phyloP scores from a whole-genome alignment of 2,113 vertebrate genomes.

The Dipodomys stephensi region DNA sequence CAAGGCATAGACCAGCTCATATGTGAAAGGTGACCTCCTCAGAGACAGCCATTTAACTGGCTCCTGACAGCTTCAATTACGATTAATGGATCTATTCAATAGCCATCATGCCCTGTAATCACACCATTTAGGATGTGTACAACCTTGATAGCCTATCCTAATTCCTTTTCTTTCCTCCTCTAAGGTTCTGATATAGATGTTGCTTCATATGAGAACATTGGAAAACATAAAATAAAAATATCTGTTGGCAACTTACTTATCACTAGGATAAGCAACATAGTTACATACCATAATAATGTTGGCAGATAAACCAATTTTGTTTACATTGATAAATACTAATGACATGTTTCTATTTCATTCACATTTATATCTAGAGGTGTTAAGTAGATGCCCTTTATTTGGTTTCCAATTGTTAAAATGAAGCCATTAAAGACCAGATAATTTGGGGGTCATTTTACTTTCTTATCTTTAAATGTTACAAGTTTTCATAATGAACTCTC shows the following conservation, averaged over 20 bases:
- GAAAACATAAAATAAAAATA: slow-evolving; percentile 54
- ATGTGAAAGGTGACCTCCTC: slow-evolving; percentile 69
- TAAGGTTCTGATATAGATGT: slow-evolving; percentile 17
- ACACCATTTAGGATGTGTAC: slow-evolving; percentile 48
- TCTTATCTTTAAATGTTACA: slow-evolving; percentile 10
- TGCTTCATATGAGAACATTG: slow-evolving; percentile 35
- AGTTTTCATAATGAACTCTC: slow-evolving; percentile 40
- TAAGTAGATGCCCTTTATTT: slow-evolving; percentile 34
- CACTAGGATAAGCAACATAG: background rate
- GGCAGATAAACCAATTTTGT: slow-evolving; percentile 43
- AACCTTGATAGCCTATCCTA: slow-evolving; percentile 56
- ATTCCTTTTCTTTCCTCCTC: background rate
- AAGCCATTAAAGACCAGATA: slow-evolving; percentile 56
- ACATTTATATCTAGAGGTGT: background rate
- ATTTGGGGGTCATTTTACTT: background rate
- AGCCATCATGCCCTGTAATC: slow-evolving; percentile 55
- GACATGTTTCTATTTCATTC: slow-evolving; percentile 58
- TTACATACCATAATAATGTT: slow-evolving; percentile 12
- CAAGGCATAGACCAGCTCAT: background rate
- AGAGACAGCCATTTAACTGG: slow-evolving; percentile 40
- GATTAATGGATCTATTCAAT: slow-evolving; percentile 68
- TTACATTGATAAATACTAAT: slow-evolving; percentile 38
- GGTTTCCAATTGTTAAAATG: slow-evolving; percentile 47
- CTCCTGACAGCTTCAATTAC: slow-evolving; percentile 71
- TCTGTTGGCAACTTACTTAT: background rate